Evolutionary conservation across 2,113 vertebrate genomes (phyloP), one percentile per base, ranked within the genome.

Genomic region (Labrus mixtus): DNA sequence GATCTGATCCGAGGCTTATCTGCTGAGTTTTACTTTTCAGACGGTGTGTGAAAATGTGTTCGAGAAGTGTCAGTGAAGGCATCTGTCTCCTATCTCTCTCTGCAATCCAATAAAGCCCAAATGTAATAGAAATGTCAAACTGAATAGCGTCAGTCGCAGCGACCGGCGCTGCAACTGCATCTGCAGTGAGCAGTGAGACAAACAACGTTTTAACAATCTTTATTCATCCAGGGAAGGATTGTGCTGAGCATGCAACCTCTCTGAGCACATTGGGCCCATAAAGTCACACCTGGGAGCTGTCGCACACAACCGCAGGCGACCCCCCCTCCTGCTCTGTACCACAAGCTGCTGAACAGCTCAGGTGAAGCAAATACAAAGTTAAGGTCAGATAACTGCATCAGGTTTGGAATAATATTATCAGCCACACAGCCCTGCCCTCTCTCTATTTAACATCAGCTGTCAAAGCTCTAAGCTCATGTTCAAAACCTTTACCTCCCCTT

Each of bases 151-250:
- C 79, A 70, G 55, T 16, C 9, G 43, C 39, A 25, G 72, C 13
- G 4, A 54, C 54, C 1, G 15, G 33, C 0, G 22, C 50, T 1
- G 2, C 65, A 46, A 51, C 69, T 33, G 68, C 74, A 33, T 60
- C 72, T 29, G 53, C 61, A 71, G 68, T 68, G 68, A 79, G 63
- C 39, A 79, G 55, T 20, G 80, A 84, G 68, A 76, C 78, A 85
- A 77, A 81, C 82, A 64, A 77, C 15, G 8, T 55, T 89, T 86
- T 72, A 80, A 78, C 83, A 78, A 50, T 85, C 78, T 87, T 76
- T 85, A 84, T 89, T 88, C 82, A 88, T 74, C 75, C n/a, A 2
- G 81, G 82, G 80, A 51, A 57, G 62, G 73, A 57, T 84, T 84
- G 15, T 82, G 87, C 81, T 78, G 87, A 88, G 66, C 25, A 36